Conservation (phyloP, 2,888 invertebrate genomes). For the Cecidostiba fungosa region DNA sequence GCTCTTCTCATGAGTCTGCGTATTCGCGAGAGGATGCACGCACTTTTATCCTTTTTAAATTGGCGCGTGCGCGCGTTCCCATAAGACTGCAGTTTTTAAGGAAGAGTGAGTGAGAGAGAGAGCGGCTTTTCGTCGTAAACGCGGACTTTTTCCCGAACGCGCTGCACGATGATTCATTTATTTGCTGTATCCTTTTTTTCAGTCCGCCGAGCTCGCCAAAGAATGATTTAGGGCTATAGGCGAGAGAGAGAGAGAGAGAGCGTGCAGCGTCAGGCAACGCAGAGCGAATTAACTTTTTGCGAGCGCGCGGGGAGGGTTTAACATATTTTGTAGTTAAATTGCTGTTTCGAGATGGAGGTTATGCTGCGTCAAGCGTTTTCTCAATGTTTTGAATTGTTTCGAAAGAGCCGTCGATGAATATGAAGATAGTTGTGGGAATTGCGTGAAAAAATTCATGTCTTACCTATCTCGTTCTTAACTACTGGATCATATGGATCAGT, state of each 20-base stretch:
- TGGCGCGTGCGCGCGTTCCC: conserved; percentile 37
- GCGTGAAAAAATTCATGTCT: not conserved
- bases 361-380: not conserved
- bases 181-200: conserved; percentile 48
- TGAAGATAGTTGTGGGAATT: not conserved
- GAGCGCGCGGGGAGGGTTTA: not conserved
- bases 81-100: not conserved
- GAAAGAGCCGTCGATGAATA: not conserved
- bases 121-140: conserved; percentile 57
- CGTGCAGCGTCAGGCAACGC: not conserved
- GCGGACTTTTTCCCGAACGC: conserved; percentile 6
- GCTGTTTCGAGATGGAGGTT: not conserved
- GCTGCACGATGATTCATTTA: conserved; percentile 57
- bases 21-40: conserved; percentile 1
- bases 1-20: conserved; percentile 29
- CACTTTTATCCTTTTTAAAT: conserved; percentile 49
- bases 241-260: not conserved
- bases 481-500: not conserved
- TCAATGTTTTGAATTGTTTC: not conserved
- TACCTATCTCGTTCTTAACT: not conserved
- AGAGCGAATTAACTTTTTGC: conserved; percentile 56
- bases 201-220: not conserved
- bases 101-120: not conserved
- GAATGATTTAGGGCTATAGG: conserved; percentile 51
- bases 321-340: conserved; percentile 53